Evolutionary conservation across 2,797 vertebrate genomes (phyloP).

Genomic region (Pseudocheirus occidentalis): DNA sequence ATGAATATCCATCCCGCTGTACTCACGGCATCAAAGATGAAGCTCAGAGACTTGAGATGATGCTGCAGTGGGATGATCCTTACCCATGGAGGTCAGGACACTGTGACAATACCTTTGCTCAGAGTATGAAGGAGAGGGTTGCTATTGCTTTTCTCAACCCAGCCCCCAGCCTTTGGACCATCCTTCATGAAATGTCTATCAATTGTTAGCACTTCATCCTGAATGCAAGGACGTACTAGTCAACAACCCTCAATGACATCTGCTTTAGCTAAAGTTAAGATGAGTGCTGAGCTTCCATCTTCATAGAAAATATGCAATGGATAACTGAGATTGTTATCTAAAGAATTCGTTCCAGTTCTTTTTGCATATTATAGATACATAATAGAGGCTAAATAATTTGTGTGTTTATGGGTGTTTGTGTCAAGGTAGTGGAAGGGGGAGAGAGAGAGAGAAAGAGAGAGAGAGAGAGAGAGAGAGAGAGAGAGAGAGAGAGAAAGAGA

Average conservation of each 20-base stretch:
- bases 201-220: constrained; percentile 18
- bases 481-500: neutral
- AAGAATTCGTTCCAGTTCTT: neutral
- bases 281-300: neutral
- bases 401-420: neutral
- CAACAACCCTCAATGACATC: constrained; percentile 32
- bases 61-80: constrained; percentile 29
- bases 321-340: constrained; percentile 11
- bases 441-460: neutral
- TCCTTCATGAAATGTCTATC: neutral
- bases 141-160: neutral
- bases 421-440: neutral
- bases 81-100: constrained; percentile 18
- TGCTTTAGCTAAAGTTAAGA: constrained; percentile 38
- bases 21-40: constrained; percentile 70
- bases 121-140: neutral
- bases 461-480: neutral
- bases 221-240: neutral
- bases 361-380: neutral
- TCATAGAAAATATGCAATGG: neutral
- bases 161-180: neutral
- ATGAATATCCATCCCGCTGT: constrained; percentile 65
- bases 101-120: neutral
- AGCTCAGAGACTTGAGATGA: constrained; percentile 60
- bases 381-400: neutral